Conservation (phyloP, 2,797 vertebrate genomes). For the Peromyscus nudipes region DNA sequence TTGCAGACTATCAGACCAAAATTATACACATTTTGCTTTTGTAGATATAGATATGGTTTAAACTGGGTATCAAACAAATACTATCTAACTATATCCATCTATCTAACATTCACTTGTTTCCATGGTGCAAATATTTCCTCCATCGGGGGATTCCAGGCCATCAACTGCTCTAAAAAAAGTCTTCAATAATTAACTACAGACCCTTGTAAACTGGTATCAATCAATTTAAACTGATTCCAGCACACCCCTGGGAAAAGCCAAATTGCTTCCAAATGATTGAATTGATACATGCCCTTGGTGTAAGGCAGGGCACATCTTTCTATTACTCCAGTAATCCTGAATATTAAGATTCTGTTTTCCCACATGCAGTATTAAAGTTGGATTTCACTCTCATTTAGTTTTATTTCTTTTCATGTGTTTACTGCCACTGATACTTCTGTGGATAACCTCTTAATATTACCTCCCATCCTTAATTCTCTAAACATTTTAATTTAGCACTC, state of each 20-base stretch:
- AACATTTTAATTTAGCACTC: slow-evolving; percentile 13
- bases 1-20: slow-evolving; percentile 8
- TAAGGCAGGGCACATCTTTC: neutral
- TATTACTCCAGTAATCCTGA: neutral
- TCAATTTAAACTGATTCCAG: slow-evolving; percentile 7
- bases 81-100: neutral
- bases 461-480: neutral
- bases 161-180: slow-evolving; percentile 19
- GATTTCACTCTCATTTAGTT: neutral
- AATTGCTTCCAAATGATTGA: slow-evolving; percentile 27
- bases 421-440: neutral
- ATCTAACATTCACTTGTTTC: slow-evolving; percentile 38
- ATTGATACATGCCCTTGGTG: neutral
- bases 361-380: slow-evolving; percentile 10
- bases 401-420: slow-evolving; percentile 40
- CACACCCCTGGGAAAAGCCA: slow-evolving; percentile 14
- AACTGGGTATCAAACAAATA: neutral
- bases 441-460: slow-evolving; percentile 21
- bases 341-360: slow-evolving; percentile 25
- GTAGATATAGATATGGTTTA: slow-evolving; percentile 35
- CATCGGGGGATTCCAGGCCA: neutral
- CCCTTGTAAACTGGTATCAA: neutral
- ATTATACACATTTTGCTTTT: slow-evolving; percentile 39
- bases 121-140: slow-evolving; percentile 26
- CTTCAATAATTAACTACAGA: slow-evolving; percentile 36